These are phyloP conservation scores for Aythya fuligula DNA, from an alignment of 2,797 vertebrate species.

Conservation along the genomic window DNA sequence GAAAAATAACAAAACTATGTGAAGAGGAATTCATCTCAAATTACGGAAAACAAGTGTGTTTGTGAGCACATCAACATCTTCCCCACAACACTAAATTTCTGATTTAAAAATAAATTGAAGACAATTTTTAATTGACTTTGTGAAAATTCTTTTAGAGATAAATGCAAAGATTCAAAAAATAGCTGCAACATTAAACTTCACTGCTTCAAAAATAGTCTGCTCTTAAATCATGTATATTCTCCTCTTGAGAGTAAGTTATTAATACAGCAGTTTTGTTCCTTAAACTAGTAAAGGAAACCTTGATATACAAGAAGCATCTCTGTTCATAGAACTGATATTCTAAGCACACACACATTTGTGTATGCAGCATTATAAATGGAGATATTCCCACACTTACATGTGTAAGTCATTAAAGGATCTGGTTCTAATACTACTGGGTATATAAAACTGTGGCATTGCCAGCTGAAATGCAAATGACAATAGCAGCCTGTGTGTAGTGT, in stretches of 20 bases:
- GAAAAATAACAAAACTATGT: background rate
- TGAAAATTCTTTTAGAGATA: background rate
- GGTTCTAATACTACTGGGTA: background rate
- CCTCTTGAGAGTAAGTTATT: background rate
- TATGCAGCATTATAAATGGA: background rate
- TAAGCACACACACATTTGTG: background rate
- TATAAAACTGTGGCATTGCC: background rate
- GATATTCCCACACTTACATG: background rate
- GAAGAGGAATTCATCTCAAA: background rate
- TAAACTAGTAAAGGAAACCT: background rate
- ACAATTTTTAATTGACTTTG: background rate
- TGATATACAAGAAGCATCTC: background rate
- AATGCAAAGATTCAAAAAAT: background rate
- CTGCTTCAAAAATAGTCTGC: background rate
- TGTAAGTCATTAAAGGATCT: background rate
- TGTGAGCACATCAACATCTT: background rate
- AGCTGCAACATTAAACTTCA: background rate
- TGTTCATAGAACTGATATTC: background rate
- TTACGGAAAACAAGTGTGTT: background rate
- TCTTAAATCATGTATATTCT: background rate
- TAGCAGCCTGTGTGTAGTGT: background rate
- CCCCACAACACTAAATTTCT: background rate
- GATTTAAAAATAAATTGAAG: background rate
- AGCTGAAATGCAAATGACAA: background rate
- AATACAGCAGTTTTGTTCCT: background rate